Evolutionary conservation across 2,113 vertebrate genomes (phyloP).

Genomic region (Myrmecobius fasciatus): DNA sequence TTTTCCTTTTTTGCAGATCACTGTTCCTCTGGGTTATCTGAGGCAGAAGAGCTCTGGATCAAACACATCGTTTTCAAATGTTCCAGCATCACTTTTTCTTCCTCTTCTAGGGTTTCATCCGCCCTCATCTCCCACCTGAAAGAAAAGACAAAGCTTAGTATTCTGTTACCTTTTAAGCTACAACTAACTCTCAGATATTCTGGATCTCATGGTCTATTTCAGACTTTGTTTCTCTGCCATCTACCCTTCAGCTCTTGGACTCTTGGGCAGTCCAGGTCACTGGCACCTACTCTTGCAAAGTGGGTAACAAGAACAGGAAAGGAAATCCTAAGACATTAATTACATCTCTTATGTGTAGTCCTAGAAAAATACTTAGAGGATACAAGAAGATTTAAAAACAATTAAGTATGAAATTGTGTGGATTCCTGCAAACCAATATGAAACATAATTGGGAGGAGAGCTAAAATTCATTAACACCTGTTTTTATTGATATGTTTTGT

Average conservation of each 20-base stretch:
- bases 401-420: not conserved
- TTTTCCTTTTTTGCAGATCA: conserved; percentile 61
- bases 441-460: not conserved
- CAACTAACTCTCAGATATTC: conserved; percentile 20
- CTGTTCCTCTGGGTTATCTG: conserved; percentile 74
- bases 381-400: not conserved
- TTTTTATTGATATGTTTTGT: not conserved
- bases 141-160: conserved; percentile 71
- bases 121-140: conserved; percentile 97
- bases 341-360: not conserved
- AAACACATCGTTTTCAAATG: conserved; percentile 88
- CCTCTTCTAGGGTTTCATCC: conserved; percentile 88
- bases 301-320: not conserved
- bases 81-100: conserved; percentile 89
- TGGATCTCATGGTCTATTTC: not conserved
- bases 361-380: not conserved
- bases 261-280: conserved; percentile 10
- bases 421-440: not conserved
- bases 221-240: not conserved
- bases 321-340: not conserved
- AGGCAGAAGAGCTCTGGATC: conserved; percentile 72
- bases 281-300: not conserved
- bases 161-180: conserved; percentile 51
- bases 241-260: not conserved
- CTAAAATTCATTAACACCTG: not conserved